Evolutionary conservation across 2,113 vertebrate species (phyloP).

Genomic region (Anas platyrhynchos): DNA sequence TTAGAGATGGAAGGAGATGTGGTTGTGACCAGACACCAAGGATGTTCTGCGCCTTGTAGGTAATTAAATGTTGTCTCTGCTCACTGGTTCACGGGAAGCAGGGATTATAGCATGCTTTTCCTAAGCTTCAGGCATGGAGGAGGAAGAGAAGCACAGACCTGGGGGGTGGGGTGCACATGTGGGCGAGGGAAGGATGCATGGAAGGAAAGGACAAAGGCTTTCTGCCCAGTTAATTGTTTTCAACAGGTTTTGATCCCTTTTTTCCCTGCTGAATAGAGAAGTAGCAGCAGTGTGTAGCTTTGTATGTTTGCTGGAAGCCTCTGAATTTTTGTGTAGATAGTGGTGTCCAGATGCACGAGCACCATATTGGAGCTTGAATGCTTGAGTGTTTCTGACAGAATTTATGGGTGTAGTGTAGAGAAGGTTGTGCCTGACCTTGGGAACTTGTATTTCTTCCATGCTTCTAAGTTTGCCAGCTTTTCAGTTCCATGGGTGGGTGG

Average conservation of each 20-base stretch:
- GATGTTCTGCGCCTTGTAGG: not conserved
- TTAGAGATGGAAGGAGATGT: not conserved
- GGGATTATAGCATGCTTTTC: not conserved
- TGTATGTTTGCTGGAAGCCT: not conserved
- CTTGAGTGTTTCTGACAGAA: not conserved
- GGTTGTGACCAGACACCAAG: not conserved
- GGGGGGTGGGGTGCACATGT: not conserved
- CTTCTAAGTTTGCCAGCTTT: not conserved
- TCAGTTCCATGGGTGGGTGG: not conserved
- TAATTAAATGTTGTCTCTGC: not conserved
- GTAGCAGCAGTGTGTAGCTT: not conserved
- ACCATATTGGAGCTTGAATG: not conserved
- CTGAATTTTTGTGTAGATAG: not conserved
- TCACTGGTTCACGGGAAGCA: not conserved
- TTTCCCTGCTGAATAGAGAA: not conserved
- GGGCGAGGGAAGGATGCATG: rapidly evolving
- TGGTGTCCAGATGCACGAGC: not conserved
- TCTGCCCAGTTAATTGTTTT: not conserved
- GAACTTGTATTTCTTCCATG: not conserved
- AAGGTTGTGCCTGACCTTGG: not conserved
- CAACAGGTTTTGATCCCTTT: not conserved
- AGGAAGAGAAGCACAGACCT: not conserved
- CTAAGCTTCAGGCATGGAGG: not conserved
- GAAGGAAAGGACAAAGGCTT: not conserved
- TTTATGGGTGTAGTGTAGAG: not conserved